Base-by-base conservation (phyloP, 1,140 invertebrate species). In the Apis laboriosa region DNA sequence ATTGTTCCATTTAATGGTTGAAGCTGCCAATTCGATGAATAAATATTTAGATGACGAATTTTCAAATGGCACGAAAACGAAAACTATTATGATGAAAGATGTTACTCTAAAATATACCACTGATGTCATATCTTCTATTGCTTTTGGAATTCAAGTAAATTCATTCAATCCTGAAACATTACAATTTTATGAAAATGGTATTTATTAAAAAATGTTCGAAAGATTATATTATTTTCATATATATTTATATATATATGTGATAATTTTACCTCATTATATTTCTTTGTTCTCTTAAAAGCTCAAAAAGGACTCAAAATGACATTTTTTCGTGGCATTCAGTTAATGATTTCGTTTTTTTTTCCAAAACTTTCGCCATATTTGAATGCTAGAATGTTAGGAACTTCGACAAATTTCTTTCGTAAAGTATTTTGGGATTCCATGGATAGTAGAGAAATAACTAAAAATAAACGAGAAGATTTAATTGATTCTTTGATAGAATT, bases 71-170 rank as follows among this genome's bases (percentile, higher is more conserved):
- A 28, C 34, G 8, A 77, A 79, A 7, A 53, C 43, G 0, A 77
- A 71, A 53, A 68, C 76, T 9, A 60, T 91, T 9, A 34, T 70
- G 13, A 61, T 91, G 0, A 94, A 93, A 74, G 92, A 94, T 7
- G 61, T 90, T 7, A 87, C 90, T 71, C 89, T 91, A 0, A 92
- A 90, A 63, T 95, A 93, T 58, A 93, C 94, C 0, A 94, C 94
- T 2, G 94, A 96, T 75, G 89, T 95, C 0, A 95, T 96, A 67
- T 93, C 95, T 0, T 94, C 93, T 0, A 88, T 94, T 43, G 95
- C 94, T 8, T 95, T 95, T 86, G 95, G 95, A 0, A 86, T 95
- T 15, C 87, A 92, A 1, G 90, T 93, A 0, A 93, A 95, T 55
- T 94, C 92, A 8, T 91, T 95, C 43, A 83, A 92, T 9, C 85